These are phyloP conservation scores for Polyergus mexicanus DNA, from an alignment of 1,140 invertebrate species.

Conservation along the genomic window DNA sequence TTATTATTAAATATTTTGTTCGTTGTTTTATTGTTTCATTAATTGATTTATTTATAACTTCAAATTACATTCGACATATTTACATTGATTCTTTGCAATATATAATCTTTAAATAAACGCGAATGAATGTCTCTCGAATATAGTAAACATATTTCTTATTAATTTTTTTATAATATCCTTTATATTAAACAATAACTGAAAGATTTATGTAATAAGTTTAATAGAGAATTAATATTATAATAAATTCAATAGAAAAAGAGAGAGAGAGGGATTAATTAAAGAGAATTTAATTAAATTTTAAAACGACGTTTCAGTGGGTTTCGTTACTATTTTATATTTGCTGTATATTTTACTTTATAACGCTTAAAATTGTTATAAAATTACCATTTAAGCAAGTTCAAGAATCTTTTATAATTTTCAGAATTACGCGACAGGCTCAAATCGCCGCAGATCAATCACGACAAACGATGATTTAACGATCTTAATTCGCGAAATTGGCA, in stretches of 20 bases:
- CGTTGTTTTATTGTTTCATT: not conserved
- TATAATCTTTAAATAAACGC: too few relatives aligned
- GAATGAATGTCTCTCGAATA: not conserved
- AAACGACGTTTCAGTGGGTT: not conserved
- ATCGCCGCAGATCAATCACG: constrained; percentile 4
- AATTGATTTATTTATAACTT: not conserved
- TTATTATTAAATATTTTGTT: not conserved
- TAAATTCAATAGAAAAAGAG: not conserved
- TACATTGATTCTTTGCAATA: not conserved
- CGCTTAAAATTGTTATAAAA: not conserved
- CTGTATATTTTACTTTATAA: not conserved
- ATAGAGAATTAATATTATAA: not conserved
- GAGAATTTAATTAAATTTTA: not conserved
- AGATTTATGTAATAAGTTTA: not conserved
- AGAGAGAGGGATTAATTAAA: not conserved
- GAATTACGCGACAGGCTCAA: not conserved
- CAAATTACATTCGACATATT: not conserved
- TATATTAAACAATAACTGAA: not conserved
- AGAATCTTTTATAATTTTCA: not conserved
- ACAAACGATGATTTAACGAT: not conserved
- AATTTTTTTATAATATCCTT: not conserved
- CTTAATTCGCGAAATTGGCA: constrained; percentile 31
- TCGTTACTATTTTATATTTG: not conserved
- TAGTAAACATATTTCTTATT: not conserved
- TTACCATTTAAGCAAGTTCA: not conserved